A percentile compares a stretch with the other conserved stretches of the same genome.
phyloP scores from a whole-genome alignment of 2,888 invertebrate species.

The Kryphioiulus occultus region DNA sequence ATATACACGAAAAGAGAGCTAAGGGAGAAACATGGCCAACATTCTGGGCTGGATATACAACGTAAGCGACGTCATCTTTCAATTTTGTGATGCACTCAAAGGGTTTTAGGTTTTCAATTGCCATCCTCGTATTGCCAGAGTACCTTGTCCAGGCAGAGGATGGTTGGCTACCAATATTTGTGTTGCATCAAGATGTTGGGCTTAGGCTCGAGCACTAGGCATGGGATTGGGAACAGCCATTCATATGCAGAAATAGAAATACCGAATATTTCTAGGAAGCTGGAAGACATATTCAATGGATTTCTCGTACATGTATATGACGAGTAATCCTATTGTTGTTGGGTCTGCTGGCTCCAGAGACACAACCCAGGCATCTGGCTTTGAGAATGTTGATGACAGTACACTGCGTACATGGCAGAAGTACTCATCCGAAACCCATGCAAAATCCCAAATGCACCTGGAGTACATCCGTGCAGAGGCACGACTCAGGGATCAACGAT shows the following conservation, averaged over 20 bases:
- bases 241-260: neutral
- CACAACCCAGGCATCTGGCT: neutral
- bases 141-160: neutral
- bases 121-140: neutral
- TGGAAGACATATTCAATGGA: neutral
- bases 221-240: neutral
- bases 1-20: neutral
- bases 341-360: neutral
- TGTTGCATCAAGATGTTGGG: neutral
- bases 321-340: neutral
- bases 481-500: neutral
- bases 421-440: neutral
- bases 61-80: neutral
- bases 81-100: conserved; percentile 1
- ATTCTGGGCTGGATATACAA: neutral
- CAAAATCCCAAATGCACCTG: neutral
- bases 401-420: too few relatives aligned
- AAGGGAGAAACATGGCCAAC: conserved; percentile 24
- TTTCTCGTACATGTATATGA: neutral
- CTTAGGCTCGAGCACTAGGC: neutral
- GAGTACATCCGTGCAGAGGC: neutral
- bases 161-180: neutral
- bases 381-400: neutral
- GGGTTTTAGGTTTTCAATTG: conserved; percentile 1
- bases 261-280: neutral